phyloP scores from a whole-genome alignment of 2,113 vertebrate genomes.

The Anas platyrhynchos region DNA sequence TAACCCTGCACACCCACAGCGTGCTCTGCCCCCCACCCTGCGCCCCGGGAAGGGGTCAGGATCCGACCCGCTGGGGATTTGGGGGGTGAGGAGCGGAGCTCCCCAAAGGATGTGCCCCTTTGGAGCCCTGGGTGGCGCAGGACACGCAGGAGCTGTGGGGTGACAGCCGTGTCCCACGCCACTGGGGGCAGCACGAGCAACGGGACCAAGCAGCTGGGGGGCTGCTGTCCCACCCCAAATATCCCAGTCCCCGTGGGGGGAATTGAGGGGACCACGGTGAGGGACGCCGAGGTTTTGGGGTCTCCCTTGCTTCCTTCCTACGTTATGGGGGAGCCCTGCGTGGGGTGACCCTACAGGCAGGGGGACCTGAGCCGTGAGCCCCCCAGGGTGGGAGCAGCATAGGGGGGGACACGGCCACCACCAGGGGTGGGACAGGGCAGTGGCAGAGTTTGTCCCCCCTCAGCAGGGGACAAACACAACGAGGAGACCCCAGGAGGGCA shows the following conservation, averaged over 20 bases:
- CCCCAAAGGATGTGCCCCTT: neutral
- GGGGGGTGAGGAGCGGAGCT: neutral
- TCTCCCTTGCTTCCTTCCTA: neutral
- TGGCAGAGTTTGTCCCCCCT: neutral
- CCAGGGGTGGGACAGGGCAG: neutral
- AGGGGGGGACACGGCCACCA: rapidly evolving
- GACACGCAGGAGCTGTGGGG: neutral
- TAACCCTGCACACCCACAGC: rapidly evolving
- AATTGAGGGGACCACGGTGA: rapidly evolving
- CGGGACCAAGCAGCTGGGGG: rapidly evolving
- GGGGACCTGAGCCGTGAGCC: neutral
- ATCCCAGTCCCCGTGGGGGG: neutral
- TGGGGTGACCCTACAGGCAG: neutral
- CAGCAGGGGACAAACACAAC: too few relatives aligned
- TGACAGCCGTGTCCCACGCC: neutral
- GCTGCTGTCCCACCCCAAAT: neutral
- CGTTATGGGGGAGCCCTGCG: rapidly evolving
- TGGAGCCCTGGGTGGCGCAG: neutral
- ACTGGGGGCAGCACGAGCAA: rapidly evolving
- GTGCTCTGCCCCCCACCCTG: neutral
- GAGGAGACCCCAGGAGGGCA: neutral
- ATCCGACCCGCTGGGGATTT: neutral
- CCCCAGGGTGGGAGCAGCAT: neutral
- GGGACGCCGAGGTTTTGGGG: neutral
- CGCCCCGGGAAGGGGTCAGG: neutral